Evolutionary conservation across 92 coral and sea anemone genomes (phyloP), one percentile per base, ranked within the genome.

Genomic region (Zoanthus sociatus): DNA sequence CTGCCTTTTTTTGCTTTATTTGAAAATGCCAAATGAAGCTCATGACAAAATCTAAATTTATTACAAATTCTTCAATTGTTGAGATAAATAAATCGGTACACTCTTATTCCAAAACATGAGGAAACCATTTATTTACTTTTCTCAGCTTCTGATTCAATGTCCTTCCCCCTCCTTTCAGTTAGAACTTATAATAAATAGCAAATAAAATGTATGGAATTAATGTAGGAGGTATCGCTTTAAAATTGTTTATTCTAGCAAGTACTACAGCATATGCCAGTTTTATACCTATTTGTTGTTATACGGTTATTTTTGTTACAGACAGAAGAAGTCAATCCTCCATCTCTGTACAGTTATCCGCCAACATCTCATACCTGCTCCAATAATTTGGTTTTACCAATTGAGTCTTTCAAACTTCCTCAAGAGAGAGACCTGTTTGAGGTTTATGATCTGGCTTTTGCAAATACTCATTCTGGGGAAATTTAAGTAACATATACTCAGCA

Each of bases 351-450:
- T 56, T 83, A 69, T 48, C 68, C 71, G 76, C 87, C 87, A 70
- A 83, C 47, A 83, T 56, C 87, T 44, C 78, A 68, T 60, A 68
- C 87, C 31, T 83, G 87, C 42, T 48, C 87, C 17, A 83, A 83
- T 66, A 83, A 71, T 77, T 69, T 83, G 31, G 78, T 83, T 83
- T 83, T 83, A 44, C 74, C 66, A 42, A 44, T 70, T 69, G 78
- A 78, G 60, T 83, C 87, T 45, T 60, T 83, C 45, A 83, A 55
- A 76, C 63, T 83, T 68, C 87, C 78, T 53, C 50, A 31, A 68
- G 87, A 83, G 67, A 61, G 26, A 17, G 48, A 45, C 50, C 73
- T 83, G 63, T 69, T 68, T 46, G 66, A 83, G 54, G 58, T 63
- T 67, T 83, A 83, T n/a, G 87, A 83, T 42, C 8, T 30, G 71